Base-by-base conservation (phyloP, 2,797 vertebrate species). In the Brotula barbata region DNA sequence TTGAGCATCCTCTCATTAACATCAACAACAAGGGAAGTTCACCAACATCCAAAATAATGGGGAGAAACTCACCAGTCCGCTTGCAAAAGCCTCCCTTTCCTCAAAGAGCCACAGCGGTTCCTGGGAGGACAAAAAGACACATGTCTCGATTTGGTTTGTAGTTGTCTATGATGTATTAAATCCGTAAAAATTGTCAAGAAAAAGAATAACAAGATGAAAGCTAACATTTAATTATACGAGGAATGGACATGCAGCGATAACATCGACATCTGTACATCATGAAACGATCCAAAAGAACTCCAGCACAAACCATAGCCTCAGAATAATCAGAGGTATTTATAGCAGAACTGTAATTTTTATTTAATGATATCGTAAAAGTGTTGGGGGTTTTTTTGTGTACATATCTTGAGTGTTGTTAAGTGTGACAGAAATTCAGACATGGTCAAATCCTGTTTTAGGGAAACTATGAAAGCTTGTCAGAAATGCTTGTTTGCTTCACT, bases 401-500 rank as follows among this genome's bases (percentile, higher is more conserved):
- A n/a, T 19, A 49, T 19, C 15, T 20, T 8, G 47, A 25, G 17
- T n/a, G 28, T 11, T 41, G 21, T 4, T 45, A 37, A 47, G 16
- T 20, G 11, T 44, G 12, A 1, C 11, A 14, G 10, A 54, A 46
- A 50, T 19, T 25, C 23, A 28, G 22, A 10, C 40, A 16, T 2
- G 12, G 34, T 9, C 4, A 36, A 16, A 6, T 20, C 10, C 7
- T 45, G 36, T 19, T 47, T 7, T 20, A 12, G 41, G 21, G 21
- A 60, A 20, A 44, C 14, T 43, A 12, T 23, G 40, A 23, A 55
- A 41, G 4, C n/a, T 16, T 53, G 45, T 34, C 2, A 20, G 34
- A 58, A 21, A 54, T 12, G 43, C 52, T 40, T 22, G 21, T 44
- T 43, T 23, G 42, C 49, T 43, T 49, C 25, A 13, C 49, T 61